These are phyloP conservation scores for Zoanthus sansibaricus DNA, from an alignment of 92 coral and sea anemone genomes.

Conservation along the genomic window DNA sequence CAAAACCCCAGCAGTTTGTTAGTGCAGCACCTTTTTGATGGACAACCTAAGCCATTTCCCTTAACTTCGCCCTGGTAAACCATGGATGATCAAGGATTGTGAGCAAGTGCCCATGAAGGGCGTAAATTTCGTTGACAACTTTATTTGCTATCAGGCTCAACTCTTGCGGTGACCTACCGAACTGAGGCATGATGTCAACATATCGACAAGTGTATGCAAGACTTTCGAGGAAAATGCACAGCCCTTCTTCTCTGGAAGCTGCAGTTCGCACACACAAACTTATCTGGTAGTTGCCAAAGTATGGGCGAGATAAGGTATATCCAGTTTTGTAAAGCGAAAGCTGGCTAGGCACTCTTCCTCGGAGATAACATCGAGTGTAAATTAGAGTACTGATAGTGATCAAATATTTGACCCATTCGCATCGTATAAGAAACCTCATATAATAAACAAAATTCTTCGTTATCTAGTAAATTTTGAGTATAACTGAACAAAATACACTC, in stretches of 20 bases:
- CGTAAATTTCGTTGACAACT: conserved; percentile 10
- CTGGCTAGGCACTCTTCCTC: conserved; percentile 45
- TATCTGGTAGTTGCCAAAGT: conserved; percentile 49
- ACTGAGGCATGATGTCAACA: conserved; percentile 55
- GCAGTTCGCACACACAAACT: conserved; percentile 40
- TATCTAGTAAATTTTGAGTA: conserved; percentile 40
- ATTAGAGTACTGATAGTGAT: neutral
- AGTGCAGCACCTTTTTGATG: neutral
- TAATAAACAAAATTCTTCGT: conserved; percentile 29
- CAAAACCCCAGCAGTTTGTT: neutral
- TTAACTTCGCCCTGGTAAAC: neutral
- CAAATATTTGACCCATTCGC: conserved; percentile 10
- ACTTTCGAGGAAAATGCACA: conserved; percentile 41
- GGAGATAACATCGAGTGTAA: conserved; percentile 24
- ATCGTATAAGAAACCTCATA: too few relatives aligned
- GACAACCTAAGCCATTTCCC: neutral
- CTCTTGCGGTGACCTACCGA: conserved; percentile 45
- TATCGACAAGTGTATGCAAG: conserved; percentile 53
- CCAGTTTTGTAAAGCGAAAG: conserved; percentile 37
- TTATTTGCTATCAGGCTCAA: conserved; percentile 20
- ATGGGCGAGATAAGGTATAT: conserved; percentile 31
- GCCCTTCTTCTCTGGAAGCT: conserved; percentile 43
- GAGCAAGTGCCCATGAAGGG: conserved; percentile 16
- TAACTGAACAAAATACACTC: conserved; percentile 47
- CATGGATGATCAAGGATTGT: conserved; percentile 15